These are phyloP conservation scores for Thryonomys swinderianus DNA, from an alignment of 2,113 vertebrate genomes.

Conservation along the genomic window DNA sequence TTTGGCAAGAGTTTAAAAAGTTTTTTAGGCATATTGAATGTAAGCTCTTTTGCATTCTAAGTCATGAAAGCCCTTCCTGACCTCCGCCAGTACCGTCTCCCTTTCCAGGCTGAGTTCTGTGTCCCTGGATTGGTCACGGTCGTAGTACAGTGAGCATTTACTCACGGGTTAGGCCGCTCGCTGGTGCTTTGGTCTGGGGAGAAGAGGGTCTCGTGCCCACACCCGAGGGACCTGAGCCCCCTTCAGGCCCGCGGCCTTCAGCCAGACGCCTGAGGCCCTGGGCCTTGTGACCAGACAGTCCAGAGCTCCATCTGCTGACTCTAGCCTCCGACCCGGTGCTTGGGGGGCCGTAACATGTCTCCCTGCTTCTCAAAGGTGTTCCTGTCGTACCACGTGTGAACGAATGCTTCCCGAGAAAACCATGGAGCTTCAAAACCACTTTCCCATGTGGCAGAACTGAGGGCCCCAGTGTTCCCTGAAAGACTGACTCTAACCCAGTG, in stretches of 20 bases:
- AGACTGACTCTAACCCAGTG: neutral
- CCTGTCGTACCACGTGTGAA: too few relatives aligned
- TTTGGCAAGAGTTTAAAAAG: neutral
- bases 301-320: neutral
- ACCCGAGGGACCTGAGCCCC: too few relatives aligned
- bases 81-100: rapidly evolving
- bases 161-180: too few relatives aligned
- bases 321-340: neutral
- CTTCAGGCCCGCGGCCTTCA: too few relatives aligned
- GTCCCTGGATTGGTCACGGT: neutral
- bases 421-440: rapidly evolving
- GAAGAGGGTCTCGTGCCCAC: neutral
- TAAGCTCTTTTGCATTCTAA: neutral
- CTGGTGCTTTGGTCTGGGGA: neutral
- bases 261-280: too few relatives aligned
- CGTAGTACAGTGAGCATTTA: rapidly evolving
- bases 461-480: too few relatives aligned
- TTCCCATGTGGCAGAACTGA: neutral
- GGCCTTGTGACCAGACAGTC: neutral
- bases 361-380: neutral
- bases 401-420: neutral
- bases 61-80: neutral
- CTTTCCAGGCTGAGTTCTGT: too few relatives aligned
- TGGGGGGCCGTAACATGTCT: rapidly evolving
- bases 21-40: neutral